Base-by-base conservation (phyloP, 2,113 vertebrate species). In the Takifugu bimaculatus region DNA sequence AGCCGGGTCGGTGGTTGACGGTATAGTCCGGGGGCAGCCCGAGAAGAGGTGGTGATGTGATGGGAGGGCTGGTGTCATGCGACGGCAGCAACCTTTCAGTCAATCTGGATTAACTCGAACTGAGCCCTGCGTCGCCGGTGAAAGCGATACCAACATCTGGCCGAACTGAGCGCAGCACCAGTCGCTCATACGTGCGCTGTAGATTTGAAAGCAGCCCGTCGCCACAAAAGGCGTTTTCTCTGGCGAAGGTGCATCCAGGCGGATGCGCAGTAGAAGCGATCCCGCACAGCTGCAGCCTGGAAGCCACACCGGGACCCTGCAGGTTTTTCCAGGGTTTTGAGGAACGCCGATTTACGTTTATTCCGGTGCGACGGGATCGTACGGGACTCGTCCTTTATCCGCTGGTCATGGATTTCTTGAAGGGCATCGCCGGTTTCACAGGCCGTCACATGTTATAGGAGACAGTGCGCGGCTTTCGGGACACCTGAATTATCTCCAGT, bases 151-250 rank as follows among this genome's bases (percentile, higher is more conserved):
- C 70, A 82, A 89, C 89, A 89, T 90, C 88, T 84, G 85, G 84
- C 81, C 55, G 78, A 74, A 84, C 74, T 78, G 39, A 54, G 68
- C 67, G 14, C 61, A 59, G 57, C 79, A 70, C 47, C 77, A 63
- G 73, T 27, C 79, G 50, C 76, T 73, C 75, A 2, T 5, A 53
- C 58, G 45, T 5, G 58, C 32, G 68, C 75, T 52, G 77, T 57
- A 63, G 75, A 79, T 60, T 47, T 63, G 63, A 54, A 63, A 74
- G 77, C 81, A 51, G 65, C 57, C 60, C 29, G 71, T 64, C 80
- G 77, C 81, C 68, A 68, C 71, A 72, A 87, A 39, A 91, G 88
- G 83, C 88, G 85, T 90, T 90, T 90, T 88, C 87, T 86, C 80
- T 69, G 80, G 79, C 84, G 72, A 85, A 68, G 81, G 35, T 39